phyloP scores from a whole-genome alignment of 2,113 vertebrate species.

The Sterrhoptilus dennistouni region DNA sequence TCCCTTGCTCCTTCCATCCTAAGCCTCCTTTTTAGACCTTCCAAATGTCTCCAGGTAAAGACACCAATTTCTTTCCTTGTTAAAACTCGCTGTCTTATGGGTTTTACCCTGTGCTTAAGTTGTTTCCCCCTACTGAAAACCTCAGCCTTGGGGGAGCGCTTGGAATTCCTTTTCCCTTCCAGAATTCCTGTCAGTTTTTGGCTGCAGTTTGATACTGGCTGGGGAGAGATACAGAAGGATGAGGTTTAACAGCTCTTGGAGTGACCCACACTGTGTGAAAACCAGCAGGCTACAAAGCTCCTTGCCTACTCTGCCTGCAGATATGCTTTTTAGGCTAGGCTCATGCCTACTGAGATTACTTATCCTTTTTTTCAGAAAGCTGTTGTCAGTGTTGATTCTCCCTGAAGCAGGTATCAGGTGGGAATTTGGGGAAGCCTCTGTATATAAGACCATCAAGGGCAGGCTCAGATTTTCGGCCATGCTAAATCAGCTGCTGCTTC shows the following conservation, averaged over 20 bases:
- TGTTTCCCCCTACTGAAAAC: background rate
- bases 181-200: background rate
- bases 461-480: background rate
- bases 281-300: slow-evolving; percentile 3
- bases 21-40: background rate
- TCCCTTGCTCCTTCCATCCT: background rate
- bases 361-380: background rate
- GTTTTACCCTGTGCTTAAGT: background rate
- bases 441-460: background rate
- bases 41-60: background rate
- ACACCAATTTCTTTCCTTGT: accelerated
- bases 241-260: background rate
- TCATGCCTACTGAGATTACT: slow-evolving; percentile 5
- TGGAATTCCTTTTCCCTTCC: background rate
- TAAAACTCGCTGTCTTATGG: background rate
- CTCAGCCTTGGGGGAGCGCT: background rate
- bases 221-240: background rate
- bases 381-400: background rate
- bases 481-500: background rate
- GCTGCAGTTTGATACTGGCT: background rate
- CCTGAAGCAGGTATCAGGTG: background rate
- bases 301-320: background rate
- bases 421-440: background rate
- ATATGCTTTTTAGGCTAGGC: background rate
- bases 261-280: background rate